phyloP scores from a whole-genome alignment of 2,797 vertebrate genomes.

The Zalophus californianus region DNA sequence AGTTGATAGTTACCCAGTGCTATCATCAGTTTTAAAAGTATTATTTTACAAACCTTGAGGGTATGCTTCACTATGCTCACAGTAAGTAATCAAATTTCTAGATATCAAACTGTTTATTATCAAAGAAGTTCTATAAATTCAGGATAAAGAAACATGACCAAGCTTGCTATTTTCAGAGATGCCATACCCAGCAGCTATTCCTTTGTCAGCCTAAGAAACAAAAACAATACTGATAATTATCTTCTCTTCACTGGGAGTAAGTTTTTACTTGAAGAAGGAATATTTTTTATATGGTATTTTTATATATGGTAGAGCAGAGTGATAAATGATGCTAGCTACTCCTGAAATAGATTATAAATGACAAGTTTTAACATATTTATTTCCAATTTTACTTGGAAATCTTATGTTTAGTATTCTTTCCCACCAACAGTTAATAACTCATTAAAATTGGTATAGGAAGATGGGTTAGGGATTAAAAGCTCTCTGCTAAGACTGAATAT shows the following conservation, averaged over 20 bases:
- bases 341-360: constrained; percentile 50
- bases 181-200: constrained; percentile 53
- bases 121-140: constrained; percentile 72
- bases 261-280: constrained; percentile 54
- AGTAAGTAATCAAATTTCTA: constrained; percentile 74
- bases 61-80: constrained; percentile 63
- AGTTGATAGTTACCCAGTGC: constrained; percentile 59
- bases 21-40: constrained; percentile 70
- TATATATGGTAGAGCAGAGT: not conserved
- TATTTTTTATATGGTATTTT: constrained; percentile 29
- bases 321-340: not conserved
- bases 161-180: constrained; percentile 62
- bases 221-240: constrained; percentile 62
- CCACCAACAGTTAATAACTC: constrained; percentile 4
- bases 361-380: constrained; percentile 49
- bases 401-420: constrained; percentile 20
- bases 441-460: not conserved
- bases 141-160: constrained; percentile 56
- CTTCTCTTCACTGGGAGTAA: constrained; percentile 5
- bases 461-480: not conserved
- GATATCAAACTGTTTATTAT: constrained; percentile 72
- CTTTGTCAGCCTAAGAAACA: constrained; percentile 64
- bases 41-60: constrained; percentile 73
- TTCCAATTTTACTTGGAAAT: not conserved
- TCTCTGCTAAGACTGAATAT: not conserved